These are phyloP conservation scores for Oscheius sp. DNA, from an alignment of 1,140 invertebrate species.

Conservation along the genomic window DNA sequence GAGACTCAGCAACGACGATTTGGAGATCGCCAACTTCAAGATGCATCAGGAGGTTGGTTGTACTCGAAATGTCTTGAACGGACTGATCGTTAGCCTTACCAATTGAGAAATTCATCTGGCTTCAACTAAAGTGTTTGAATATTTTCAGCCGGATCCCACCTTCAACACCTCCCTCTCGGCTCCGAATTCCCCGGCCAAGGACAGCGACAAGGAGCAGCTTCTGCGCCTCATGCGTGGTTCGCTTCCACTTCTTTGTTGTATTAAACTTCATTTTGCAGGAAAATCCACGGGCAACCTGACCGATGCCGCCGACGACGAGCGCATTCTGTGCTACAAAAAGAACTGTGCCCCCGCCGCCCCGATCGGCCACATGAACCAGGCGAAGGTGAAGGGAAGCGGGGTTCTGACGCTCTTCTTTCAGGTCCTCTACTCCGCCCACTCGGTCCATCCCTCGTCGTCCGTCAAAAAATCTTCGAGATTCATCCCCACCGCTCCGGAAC, in stretches of 20 bases:
- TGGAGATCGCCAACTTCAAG: slow-evolving; percentile 13
- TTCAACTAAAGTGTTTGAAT: no score
- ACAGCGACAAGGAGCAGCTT: slow-evolving; percentile 1
- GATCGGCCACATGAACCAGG: slow-evolving; percentile 20
- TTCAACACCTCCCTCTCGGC: slow-evolving; percentile 19
- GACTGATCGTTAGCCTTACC: no score
- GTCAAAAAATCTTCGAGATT: slow-evolving; percentile 22
- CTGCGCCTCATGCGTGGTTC: not conserved
- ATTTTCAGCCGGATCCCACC: slow-evolving; percentile 5
- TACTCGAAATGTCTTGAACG: slow-evolving; percentile 7
- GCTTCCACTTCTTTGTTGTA: not conserved
- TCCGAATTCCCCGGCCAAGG: slow-evolving; percentile 7
- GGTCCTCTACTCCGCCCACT: slow-evolving; percentile 13
- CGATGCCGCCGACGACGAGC: not conserved
- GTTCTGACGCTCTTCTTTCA: not conserved
- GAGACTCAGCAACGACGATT: not conserved
- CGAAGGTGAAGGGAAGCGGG: not conserved
- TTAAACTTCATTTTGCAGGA: slow-evolving; percentile 12
- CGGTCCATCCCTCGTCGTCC: slow-evolving; percentile 28
- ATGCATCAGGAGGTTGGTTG: slow-evolving; percentile 2
- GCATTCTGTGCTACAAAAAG: slow-evolving; percentile 16
- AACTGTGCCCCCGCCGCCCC: slow-evolving; percentile 4
- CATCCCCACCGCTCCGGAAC: slow-evolving; percentile 4
- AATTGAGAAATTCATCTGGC: no score
- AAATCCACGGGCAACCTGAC: slow-evolving; percentile 15